Evolutionary conservation across 2,113 vertebrate species (phyloP).

Genomic region (Melanotaenia duboulayi): DNA sequence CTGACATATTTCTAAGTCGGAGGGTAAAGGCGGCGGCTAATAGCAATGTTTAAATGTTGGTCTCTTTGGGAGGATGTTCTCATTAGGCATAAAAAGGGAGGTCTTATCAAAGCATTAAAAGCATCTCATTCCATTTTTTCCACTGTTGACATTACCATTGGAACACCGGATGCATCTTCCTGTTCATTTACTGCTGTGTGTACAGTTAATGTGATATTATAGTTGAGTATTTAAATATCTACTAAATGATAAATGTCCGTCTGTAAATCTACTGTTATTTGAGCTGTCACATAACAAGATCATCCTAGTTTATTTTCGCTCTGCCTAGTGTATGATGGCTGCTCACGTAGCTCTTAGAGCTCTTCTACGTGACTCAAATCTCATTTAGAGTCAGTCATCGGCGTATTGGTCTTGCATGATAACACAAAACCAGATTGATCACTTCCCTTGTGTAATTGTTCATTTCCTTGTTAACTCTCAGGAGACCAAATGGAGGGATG

Average conservation of each 20-base stretch:
- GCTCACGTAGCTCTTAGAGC: not conserved
- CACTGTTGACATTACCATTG: not conserved
- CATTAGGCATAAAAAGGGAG: not conserved
- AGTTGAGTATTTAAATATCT: not conserved
- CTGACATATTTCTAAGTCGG: conserved; percentile 49
- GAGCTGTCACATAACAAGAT: not conserved
- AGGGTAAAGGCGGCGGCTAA: not conserved
- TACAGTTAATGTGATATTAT: not conserved
- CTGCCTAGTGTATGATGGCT: not conserved
- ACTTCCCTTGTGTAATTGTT: not conserved
- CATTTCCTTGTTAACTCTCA: conserved; percentile 4
- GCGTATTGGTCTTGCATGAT: conserved; percentile 1
- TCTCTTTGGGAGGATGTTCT: not conserved
- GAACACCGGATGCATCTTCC: no score
- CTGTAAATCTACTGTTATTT: not conserved
- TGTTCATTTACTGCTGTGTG: not conserved
- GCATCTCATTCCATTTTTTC: not conserved
- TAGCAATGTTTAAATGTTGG: conserved; percentile 1
- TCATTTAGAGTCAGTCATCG: not conserved
- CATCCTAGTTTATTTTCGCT: not conserved
- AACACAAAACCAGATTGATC: not conserved
- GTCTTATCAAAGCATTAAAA: not conserved
- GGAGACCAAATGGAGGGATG: not conserved
- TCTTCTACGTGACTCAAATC: not conserved
- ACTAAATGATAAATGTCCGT: no score